phyloP scores from a whole-genome alignment of 2,113 vertebrate species.

The Pseudorectes ferrugineus region DNA sequence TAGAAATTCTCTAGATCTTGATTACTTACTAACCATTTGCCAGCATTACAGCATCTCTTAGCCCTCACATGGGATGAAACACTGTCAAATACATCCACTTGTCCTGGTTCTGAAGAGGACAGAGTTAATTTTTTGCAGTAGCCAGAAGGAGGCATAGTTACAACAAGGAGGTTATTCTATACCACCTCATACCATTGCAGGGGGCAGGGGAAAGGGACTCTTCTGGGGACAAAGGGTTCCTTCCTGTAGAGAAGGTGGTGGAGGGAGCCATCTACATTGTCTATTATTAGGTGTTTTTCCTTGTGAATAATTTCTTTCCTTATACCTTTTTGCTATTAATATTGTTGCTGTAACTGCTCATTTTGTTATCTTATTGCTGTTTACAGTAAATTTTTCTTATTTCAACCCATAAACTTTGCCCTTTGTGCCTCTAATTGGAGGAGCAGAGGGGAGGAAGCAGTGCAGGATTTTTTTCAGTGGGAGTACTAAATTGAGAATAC shows the following conservation, averaged over 20 bases:
- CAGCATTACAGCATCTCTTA: not conserved
- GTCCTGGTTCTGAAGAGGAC: not conserved
- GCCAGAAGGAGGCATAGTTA: not conserved
- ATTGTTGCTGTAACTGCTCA: not conserved
- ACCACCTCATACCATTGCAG: not conserved
- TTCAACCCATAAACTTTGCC: not conserved
- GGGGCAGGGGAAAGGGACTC: not conserved
- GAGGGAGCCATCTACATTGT: not conserved
- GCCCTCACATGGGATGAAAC: not conserved
- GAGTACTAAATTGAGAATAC: not conserved
- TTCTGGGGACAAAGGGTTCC: not conserved
- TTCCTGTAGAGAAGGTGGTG: not conserved
- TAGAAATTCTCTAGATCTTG: not conserved
- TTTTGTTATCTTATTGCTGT: not conserved
- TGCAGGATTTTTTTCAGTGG: not conserved
- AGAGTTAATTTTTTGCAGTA: not conserved
- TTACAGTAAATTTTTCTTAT: not conserved
- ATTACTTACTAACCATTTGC: not conserved
- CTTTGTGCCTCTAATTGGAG: not conserved
- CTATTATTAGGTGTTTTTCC: not conserved
- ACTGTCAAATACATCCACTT: not conserved
- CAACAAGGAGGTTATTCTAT: not conserved
- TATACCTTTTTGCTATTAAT: not conserved
- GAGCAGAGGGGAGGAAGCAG: not conserved
- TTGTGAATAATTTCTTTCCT: not conserved